Conservation (phyloP, 2,797 vertebrate genomes). For the Scleropages formosus region DNA sequence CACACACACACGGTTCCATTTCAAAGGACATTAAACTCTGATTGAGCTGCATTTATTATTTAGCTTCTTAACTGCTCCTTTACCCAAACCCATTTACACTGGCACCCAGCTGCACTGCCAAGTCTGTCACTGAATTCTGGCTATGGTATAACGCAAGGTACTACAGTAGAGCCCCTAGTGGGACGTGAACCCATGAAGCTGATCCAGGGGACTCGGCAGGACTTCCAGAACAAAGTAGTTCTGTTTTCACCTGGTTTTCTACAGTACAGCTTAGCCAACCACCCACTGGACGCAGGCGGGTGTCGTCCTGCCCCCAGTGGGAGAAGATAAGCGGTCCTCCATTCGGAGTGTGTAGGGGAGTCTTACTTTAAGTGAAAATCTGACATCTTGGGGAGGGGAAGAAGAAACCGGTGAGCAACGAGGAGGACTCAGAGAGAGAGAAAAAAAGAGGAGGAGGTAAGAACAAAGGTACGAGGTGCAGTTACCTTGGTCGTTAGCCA, state of each 20-base stretch:
- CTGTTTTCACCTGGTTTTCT: too few relatives aligned
- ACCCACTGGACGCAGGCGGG: not conserved
- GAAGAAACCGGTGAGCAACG: conserved; percentile 43
- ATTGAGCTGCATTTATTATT: too few relatives aligned
- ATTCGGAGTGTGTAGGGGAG: not conserved
- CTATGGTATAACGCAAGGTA: too few relatives aligned
- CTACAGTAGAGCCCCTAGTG: too few relatives aligned
- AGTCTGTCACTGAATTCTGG: too few relatives aligned
- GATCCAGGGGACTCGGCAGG: too few relatives aligned
- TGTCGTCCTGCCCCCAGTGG: not conserved
- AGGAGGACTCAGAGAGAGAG: conserved; percentile 48
- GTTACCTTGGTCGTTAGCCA: conserved; percentile 99
- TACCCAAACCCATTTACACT: too few relatives aligned
- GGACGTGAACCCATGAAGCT: too few relatives aligned
- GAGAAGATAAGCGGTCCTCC: not conserved
- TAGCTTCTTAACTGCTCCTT: too few relatives aligned
- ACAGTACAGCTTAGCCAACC: not conserved
- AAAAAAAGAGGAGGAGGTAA: conserved; percentile 46
- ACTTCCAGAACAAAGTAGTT: too few relatives aligned
- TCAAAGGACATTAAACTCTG: too few relatives aligned
- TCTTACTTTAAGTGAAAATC: conserved; percentile 24
- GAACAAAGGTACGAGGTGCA: conserved; percentile 45
- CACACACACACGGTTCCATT: not conserved
- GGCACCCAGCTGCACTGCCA: too few relatives aligned
- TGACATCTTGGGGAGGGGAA: not conserved